These are phyloP conservation scores for Telmatochromis sp. DNA, from an alignment of 2,113 vertebrate species.

Conservation along the genomic window DNA sequence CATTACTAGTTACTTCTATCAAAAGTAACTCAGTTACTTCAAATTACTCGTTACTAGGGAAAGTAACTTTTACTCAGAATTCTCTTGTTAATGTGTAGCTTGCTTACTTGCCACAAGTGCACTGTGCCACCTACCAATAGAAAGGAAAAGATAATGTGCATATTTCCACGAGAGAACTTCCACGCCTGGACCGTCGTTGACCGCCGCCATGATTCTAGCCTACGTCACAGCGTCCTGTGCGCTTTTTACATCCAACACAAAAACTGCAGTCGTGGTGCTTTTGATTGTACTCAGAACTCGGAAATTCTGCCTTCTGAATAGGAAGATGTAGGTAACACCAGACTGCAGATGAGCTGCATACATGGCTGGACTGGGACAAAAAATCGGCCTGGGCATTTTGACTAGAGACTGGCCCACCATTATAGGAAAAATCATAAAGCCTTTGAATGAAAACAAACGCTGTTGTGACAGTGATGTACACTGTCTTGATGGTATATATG, in stretches of 20 bases:
- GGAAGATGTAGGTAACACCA: no score
- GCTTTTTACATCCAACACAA: background rate
- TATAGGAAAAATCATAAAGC: no score
- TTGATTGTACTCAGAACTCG: background rate
- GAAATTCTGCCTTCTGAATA: no score
- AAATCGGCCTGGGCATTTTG: fast-evolving
- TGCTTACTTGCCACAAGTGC: background rate
- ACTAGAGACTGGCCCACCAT: fast-evolving
- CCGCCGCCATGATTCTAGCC: no score
- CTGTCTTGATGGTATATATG: no score
- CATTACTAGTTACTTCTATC: background rate
- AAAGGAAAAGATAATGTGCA: background rate
- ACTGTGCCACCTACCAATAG: background rate
- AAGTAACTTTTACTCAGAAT: background rate
- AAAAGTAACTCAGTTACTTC: background rate
- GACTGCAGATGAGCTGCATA: no score
- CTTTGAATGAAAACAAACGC: no score
- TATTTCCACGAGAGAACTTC: no score
- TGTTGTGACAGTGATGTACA: no score
- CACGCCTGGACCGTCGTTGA: no score
- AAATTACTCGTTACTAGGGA: background rate
- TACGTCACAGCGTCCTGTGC: no score
- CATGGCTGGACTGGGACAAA: no score
- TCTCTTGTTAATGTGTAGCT: background rate
- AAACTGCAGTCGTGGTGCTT: background rate